These are phyloP conservation scores for Hirtodrosophila alboralis DNA, from an alignment of 2,888 invertebrate species.

Conservation along the genomic window DNA sequence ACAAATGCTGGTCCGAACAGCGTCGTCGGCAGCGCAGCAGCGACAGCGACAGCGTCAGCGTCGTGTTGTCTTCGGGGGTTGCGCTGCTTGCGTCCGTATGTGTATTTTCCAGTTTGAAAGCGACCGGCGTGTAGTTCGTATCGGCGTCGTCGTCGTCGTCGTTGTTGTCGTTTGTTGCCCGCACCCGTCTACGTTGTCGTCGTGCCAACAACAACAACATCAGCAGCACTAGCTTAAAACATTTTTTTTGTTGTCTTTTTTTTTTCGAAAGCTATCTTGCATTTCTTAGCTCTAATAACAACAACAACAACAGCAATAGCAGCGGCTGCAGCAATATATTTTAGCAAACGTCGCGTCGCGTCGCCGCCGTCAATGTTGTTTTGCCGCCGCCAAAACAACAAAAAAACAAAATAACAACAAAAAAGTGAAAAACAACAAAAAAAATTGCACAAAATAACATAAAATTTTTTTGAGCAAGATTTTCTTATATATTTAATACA, in stretches of 20 bases:
- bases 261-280: too few relatives aligned
- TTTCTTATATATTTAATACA: too few relatives aligned
- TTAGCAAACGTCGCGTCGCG: conserved; percentile 36
- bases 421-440: conserved; percentile 6
- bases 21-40: conserved; percentile 29
- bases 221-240: too few relatives aligned
- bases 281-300: too few relatives aligned
- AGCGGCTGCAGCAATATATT: conserved; percentile 11
- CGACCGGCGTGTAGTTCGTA: conserved; percentile 85
- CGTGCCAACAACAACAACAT: conserved; percentile 32
- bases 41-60: conserved; percentile 7
- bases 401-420: conserved; percentile 15
- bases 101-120: conserved; percentile 84
- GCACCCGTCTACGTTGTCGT: conserved; percentile 40
- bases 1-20: conserved; percentile 17
- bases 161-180: conserved; percentile 45
- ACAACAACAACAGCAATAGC: conserved; percentile 14
- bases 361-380: conserved; percentile 48
- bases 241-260: too few relatives aligned
- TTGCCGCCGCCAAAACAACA: conserved; percentile 75
- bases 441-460: conserved; percentile 1
- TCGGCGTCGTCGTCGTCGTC: conserved; percentile 73
- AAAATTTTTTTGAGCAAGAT: conserved; percentile 21
- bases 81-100: conserved; percentile 74
- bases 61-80: conserved; percentile 54